Evolutionary conservation across 2,113 vertebrate species (phyloP).

Genomic region (Hassar affinis): DNA sequence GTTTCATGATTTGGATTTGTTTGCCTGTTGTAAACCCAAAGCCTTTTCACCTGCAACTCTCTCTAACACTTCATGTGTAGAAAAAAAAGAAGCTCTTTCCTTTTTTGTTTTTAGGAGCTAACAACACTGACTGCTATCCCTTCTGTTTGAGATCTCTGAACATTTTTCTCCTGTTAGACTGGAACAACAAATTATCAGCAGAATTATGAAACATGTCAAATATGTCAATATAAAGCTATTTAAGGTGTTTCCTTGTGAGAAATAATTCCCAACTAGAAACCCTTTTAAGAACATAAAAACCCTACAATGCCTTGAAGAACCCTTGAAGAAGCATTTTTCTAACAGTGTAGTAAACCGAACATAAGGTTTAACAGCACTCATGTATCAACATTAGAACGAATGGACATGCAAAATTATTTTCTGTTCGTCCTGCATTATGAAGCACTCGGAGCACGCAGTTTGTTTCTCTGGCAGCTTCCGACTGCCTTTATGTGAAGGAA

Average conservation of each 20-base stretch:
- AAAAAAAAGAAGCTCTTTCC: not conserved
- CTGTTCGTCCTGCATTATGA: not conserved
- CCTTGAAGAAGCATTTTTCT: not conserved
- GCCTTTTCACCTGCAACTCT: not conserved
- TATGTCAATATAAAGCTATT: not conserved
- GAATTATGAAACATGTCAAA: not conserved
- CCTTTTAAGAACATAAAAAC: not conserved
- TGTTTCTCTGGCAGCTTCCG: constrained; percentile 3
- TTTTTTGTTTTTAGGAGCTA: not conserved
- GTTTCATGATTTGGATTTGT: not conserved
- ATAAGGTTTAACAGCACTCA: not conserved
- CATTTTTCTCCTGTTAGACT: not conserved
- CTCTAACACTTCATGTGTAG: too few relatives aligned
- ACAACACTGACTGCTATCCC: not conserved
- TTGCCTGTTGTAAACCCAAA: not conserved
- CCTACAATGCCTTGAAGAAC: too few relatives aligned
- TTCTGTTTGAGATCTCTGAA: not conserved
- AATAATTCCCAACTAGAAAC: not conserved
- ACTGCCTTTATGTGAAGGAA: constrained; percentile 30
- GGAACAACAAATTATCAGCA: not conserved
- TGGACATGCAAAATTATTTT: constrained; percentile 2
- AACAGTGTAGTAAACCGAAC: not conserved
- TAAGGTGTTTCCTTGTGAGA: not conserved
- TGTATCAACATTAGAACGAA: not conserved
- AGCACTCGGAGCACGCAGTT: not conserved